Conservation (phyloP, 2,888 invertebrate genomes). For the Oeneis ivallda region DNA sequence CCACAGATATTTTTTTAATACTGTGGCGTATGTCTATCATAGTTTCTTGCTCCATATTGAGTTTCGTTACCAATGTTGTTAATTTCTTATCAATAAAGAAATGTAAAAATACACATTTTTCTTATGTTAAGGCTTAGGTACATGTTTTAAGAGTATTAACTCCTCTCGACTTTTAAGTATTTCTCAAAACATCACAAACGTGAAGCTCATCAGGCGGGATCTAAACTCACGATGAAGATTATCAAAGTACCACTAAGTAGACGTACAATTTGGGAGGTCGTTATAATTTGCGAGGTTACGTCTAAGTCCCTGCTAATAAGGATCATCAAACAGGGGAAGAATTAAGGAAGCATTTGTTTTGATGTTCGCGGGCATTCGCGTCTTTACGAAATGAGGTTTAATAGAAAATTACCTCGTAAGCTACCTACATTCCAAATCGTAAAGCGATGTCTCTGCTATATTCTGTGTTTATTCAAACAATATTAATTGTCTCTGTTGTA, state of each 20-base stretch:
- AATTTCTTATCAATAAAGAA: neutral
- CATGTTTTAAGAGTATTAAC: slow-evolving; percentile 31
- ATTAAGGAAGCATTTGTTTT: slow-evolving; percentile 77
- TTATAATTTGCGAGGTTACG: slow-evolving; percentile 79
- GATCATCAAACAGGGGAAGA: slow-evolving; percentile 75
- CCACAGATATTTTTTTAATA: too few relatives aligned
- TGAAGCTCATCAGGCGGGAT: slow-evolving; percentile 47
- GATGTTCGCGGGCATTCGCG: slow-evolving; percentile 61
- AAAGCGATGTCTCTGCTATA: neutral
- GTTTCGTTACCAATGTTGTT: too few relatives aligned
- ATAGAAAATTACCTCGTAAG: slow-evolving; percentile 31
- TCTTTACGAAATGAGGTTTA: slow-evolving; percentile 48
- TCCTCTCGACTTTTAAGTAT: slow-evolving; percentile 38
- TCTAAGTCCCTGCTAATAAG: slow-evolving; percentile 77
- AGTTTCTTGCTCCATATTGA: too few relatives aligned
- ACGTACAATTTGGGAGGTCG: slow-evolving; percentile 61
- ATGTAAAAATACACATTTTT: neutral
- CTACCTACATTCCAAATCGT: slow-evolving; percentile 8
- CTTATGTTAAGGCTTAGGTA: slow-evolving; percentile 29
- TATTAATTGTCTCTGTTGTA: too few relatives aligned
- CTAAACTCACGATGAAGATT: slow-evolving; percentile 60
- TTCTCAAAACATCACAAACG: slow-evolving; percentile 39
- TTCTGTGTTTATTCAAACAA: neutral
- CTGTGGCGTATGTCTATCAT: too few relatives aligned
- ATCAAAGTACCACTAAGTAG: slow-evolving; percentile 69